A percentile compares a stretch with the other conserved stretches of the same genome.
phyloP scores from a whole-genome alignment of 2,888 invertebrate species.

The Andrena bicolor region DNA sequence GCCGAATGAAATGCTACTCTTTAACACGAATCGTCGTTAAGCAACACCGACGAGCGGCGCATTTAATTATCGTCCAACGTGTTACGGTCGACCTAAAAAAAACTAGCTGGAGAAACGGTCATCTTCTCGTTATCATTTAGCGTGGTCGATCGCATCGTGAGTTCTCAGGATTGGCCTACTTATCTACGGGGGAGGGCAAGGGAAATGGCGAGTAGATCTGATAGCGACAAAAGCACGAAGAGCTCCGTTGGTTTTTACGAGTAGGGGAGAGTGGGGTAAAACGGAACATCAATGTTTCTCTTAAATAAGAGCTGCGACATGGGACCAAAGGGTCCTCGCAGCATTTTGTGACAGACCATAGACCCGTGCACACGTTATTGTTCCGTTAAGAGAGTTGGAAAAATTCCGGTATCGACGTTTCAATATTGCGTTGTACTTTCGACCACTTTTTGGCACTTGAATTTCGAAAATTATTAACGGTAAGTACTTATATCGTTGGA shows the following conservation, averaged over 20 bases:
- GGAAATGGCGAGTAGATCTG: constrained; percentile 46
- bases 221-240: constrained; percentile 43
- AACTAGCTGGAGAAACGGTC: not conserved
- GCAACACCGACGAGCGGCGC: not conserved
- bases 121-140: constrained; percentile 28
- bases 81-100: not conserved
- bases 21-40: constrained; percentile 28
- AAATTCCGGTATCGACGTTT: no score
- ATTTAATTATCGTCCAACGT: constrained; percentile 8
- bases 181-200: constrained; percentile 8
- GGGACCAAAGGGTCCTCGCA: no score
- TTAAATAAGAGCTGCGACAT: no score
- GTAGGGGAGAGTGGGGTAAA: not conserved
- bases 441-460: no score
- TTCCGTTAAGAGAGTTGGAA: no score
- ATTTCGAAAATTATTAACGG: no score
- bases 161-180: constrained; percentile 56
- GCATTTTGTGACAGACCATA: no score
- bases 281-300: no score
- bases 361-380: no score
- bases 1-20: constrained; percentile 16
- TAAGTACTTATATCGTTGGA: no score
- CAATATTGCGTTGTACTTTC: no score
- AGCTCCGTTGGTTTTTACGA: constrained; percentile 40
- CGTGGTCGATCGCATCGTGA: constrained; percentile 35